Evolutionary conservation across 2,888 invertebrate species (phyloP), one percentile per base, ranked within the genome.

Genomic region (Azorinus chamasolen): DNA sequence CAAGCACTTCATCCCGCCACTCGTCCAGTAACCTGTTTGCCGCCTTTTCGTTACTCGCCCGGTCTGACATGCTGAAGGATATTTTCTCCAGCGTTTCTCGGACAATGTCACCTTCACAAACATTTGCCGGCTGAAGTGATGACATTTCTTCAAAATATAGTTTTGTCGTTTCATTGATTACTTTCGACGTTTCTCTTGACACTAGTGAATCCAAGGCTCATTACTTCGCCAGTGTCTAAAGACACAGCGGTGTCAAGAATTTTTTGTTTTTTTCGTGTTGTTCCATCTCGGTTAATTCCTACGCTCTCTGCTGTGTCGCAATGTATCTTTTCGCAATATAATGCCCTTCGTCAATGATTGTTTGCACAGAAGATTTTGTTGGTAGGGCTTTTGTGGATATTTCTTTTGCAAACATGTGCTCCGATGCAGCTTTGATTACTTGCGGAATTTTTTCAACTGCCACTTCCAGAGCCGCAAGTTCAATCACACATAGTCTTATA

Each of bases 301-400:
- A 65, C 66, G 48, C 45, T 57, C 18, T 55, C 51, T 14, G 27
- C 16, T 10, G 54, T 46, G 54, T 37, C 24, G 66, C 20, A 25
- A 72, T 71, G n/a, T 41, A 77, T 4, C 41, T 59, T 46, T 77
- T 77, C 16, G 66, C 72, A 0, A 77, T 37, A 45, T 27, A 77
- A 27, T 77, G 77, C 14, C 62, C 73, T 25, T 73, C 59, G 41
- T 73, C 68, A 43, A 77, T 63, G 22, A 77, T 72, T 3, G 54
- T 50, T 39, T 68, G 72, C 0, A 68, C 72, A 32, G 72, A 53
- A 12, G 27, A 25, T 0, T 43, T 57, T 14, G 39, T 50, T 14
- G 66, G 72, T 22, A 77, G 32, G 5, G 68, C 68, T 20, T n/a
- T 16, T 57, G 58, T 71, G 6, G 20, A 0, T n/a, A 72, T 32